A percentile compares a stretch with the other conserved stretches of the same genome.
phyloP scores from a whole-genome alignment of 2,797 vertebrate species.

The Apodemus agrarius region DNA sequence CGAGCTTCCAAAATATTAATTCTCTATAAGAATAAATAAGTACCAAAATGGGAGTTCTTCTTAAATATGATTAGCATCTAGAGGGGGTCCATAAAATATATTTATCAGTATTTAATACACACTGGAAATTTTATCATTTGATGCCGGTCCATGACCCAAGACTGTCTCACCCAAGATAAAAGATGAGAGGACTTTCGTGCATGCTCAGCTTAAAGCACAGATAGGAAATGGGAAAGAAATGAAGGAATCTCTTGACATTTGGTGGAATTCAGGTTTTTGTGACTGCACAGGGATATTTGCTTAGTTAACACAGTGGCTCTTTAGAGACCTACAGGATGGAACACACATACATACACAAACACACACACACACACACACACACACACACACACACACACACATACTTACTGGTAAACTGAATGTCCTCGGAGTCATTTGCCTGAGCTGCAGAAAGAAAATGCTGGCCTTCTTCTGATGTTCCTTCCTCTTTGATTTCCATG shows the following conservation, averaged over 20 bases:
- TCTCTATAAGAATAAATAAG: constrained; percentile 5
- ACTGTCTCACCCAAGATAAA: neutral
- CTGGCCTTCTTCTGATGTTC: constrained; percentile 84
- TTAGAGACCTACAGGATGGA: neutral
- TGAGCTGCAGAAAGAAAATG: constrained; percentile 86
- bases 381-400: neutral
- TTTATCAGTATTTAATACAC: neutral
- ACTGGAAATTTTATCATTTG: neutral
- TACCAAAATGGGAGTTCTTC: neutral
- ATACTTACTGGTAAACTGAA: constrained; percentile 87
- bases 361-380: constrained; percentile 65
- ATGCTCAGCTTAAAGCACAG: neutral
- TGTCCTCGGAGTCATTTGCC: constrained; percentile 77
- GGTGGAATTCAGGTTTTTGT: neutral
- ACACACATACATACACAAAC: neutral
- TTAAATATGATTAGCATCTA: neutral
- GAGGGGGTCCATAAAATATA: neutral
- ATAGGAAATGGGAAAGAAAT: neutral
- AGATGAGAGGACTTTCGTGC: neutral
- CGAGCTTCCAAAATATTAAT: constrained; percentile 27
- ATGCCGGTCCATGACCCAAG: neutral
- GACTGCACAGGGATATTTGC: neutral
- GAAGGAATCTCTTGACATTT: neutral
- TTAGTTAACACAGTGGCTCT: neutral
- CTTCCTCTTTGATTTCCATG: constrained; percentile 90